A percentile compares a stretch with the other conserved stretches of the same genome.
Conservation (phyloP, 2,888 invertebrate species). For the Sturmia bella region DNA sequence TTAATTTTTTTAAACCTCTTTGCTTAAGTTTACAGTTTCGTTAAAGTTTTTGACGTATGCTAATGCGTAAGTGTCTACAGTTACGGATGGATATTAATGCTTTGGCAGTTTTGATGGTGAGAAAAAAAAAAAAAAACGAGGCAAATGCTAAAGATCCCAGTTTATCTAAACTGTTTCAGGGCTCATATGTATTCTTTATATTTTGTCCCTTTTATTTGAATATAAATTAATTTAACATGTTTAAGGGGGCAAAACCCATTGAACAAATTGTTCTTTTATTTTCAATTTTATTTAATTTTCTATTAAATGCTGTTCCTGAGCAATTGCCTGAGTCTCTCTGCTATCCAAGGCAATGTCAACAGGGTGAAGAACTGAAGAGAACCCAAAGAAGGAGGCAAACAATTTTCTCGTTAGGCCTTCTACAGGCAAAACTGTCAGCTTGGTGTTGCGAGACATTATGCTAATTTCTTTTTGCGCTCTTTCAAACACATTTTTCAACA, state of each 20-base stretch:
- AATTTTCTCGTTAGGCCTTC: constrained; percentile 51
- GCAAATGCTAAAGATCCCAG: background rate
- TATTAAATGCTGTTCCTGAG: background rate
- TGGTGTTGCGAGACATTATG: constrained; percentile 66
- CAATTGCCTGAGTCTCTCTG: background rate
- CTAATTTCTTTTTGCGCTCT: constrained; percentile 52
- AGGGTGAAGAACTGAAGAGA: background rate
- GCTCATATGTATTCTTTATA: constrained; percentile 19
- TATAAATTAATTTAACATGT: background rate
- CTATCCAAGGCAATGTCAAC: constrained; percentile 23
- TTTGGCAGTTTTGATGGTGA: background rate
- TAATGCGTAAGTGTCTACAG: background rate
- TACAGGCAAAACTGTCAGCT: constrained; percentile 66
- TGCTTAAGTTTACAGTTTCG: constrained; percentile 36
- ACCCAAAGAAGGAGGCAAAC: background rate
- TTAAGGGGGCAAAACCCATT: background rate
- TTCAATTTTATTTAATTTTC: constrained; percentile 27
- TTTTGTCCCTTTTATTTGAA: background rate
- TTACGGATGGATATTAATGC: background rate
- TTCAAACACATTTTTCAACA: constrained; percentile 15
- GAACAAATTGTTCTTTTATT: constrained; percentile 41
- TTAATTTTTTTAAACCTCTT: background rate
- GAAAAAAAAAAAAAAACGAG: background rate
- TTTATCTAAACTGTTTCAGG: background rate
- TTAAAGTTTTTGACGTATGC: constrained; percentile 33